Evolutionary conservation across 2,797 vertebrate genomes (phyloP), one percentile per base, ranked within the genome.

Genomic region (Premnoplex brunnescens): DNA sequence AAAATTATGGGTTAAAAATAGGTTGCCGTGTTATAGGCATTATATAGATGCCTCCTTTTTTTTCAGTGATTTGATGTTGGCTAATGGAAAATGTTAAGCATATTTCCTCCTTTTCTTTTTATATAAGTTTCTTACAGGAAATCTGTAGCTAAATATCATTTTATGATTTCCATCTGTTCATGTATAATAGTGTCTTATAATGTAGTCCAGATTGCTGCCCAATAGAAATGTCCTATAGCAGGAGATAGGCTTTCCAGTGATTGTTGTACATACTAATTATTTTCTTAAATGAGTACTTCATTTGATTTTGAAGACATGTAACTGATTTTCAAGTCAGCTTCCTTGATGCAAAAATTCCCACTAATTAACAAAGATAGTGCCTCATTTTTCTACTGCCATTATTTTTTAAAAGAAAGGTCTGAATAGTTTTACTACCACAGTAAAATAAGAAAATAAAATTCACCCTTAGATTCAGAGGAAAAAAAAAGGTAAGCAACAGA

Each of bases 111-210:
- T 52, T 21, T 66, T 55, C 88, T 95, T 97, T 97, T 97, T 97
- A 95, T 96, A 84, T 96, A 97, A 94, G 79, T 97, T 88, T 97
- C 81, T 97, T 96, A 97, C 96, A 97, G 95, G 95, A 97, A 98
- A 96, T 98, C 96, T 97, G 97, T 97, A 95, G 97, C 97, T 97
- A 97, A 97, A 97, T 98, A 97, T 96, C 97, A 96, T 95, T 97
- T 97, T 96, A 96, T 97, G 91, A 96, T 97, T 98, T 97, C 98
- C 97, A 97, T 98, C 97, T 98, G 97, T 97, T 97, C 91, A 51
- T 95, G 88, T 97, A 96, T 97, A 97, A 97, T 97, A 88, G 94
- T 95, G 97, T 97, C 92, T 96, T 96, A 91, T 96, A 94, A 94
- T 93, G 89, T 71, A 90, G 93, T 92, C 94, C 97, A 98, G 96